A percentile compares a stretch with the other conserved stretches of the same genome.
These are phyloP conservation scores for Prosapia bicincta DNA, from an alignment of 2,888 invertebrate species.

Conservation along the genomic window DNA sequence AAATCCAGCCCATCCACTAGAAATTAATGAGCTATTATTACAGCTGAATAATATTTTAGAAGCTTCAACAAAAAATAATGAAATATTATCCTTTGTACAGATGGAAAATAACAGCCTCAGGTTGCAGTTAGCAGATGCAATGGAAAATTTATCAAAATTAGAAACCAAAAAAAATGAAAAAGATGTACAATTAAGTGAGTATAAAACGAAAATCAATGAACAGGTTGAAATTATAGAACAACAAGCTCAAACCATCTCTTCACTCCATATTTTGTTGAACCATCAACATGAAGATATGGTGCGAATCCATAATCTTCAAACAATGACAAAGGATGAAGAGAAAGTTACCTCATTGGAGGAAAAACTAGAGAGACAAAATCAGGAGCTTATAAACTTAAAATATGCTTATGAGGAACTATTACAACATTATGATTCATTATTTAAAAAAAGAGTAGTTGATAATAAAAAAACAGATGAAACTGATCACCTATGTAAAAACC, in stretches of 20 bases:
- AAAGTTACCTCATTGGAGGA: background rate
- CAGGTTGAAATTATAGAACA: background rate
- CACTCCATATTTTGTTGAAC: background rate
- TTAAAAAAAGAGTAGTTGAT: background rate
- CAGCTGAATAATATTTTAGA: background rate
- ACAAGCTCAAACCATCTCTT: background rate
- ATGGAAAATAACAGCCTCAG: background rate
- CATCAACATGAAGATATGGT: background rate
- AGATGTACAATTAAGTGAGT: background rate
- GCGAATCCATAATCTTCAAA: background rate
- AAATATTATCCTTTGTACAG: background rate
- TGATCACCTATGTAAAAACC: background rate
- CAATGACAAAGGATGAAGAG: background rate
- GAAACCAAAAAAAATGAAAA: background rate
- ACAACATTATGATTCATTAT: background rate
- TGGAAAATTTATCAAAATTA: background rate
- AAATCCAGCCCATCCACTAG: too few relatives aligned
- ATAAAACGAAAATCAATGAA: background rate
- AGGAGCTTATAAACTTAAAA: background rate
- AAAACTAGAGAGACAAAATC: background rate
- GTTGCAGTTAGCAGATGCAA: background rate
- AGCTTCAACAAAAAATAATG: background rate
- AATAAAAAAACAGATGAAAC: background rate
- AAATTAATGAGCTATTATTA: background rate
- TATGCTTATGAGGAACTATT: background rate